Evolutionary conservation across 2,113 vertebrate genomes (phyloP).

Genomic region (Grallaria varia): DNA sequence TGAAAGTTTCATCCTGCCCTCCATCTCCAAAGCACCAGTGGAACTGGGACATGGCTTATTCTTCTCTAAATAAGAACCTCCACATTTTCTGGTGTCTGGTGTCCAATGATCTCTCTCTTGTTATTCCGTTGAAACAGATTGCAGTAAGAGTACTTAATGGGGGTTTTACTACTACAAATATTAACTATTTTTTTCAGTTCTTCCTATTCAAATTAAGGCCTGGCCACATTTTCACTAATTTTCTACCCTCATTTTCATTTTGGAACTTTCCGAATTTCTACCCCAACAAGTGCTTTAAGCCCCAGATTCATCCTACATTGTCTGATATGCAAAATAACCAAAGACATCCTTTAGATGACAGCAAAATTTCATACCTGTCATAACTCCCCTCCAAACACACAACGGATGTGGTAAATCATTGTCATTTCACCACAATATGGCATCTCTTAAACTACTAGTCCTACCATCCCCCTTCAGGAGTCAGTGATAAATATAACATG

Average conservation of each 20-base stretch:
- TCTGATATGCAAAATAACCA: neutral
- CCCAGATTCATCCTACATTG: neutral
- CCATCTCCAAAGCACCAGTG: neutral
- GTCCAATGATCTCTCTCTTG: neutral
- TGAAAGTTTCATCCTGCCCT: neutral
- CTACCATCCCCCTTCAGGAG: neutral
- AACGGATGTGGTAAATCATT: neutral
- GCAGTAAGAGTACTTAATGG: neutral
- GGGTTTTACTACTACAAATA: neutral
- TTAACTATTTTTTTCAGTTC: neutral
- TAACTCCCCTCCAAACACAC: neutral
- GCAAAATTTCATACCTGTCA: neutral
- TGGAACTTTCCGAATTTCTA: neutral
- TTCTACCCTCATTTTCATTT: neutral
- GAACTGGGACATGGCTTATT: neutral
- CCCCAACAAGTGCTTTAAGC: neutral
- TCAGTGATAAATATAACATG: neutral
- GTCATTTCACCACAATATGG: neutral
- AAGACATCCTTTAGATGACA: neutral
- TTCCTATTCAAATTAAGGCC: neutral
- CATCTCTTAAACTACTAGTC: neutral
- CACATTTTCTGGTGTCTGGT: neutral
- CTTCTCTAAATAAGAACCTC: neutral
- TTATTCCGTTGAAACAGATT: neutral
- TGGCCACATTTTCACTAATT: neutral